Conservation (phyloP, 1,140 invertebrate species). For the Drosophila erecta region DNA sequence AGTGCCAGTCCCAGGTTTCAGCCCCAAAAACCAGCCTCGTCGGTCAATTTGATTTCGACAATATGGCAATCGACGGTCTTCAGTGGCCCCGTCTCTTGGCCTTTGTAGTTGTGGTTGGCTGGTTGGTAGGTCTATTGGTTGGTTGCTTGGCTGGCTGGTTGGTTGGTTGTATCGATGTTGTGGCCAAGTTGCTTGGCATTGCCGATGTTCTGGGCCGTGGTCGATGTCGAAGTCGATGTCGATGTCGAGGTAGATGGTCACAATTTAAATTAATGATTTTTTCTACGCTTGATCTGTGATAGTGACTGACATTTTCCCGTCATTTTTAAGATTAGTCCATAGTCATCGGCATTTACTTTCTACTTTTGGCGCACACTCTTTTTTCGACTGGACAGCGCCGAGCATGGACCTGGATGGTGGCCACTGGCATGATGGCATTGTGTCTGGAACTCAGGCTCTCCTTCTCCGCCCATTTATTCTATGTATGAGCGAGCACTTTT, state of each 20-base stretch:
- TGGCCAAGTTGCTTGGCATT: conserved; percentile 16
- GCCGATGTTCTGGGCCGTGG: conserved; percentile 44
- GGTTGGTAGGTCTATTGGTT: conserved; percentile 22
- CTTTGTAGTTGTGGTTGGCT: conserved; percentile 16
- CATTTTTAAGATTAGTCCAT: conserved; percentile 77
- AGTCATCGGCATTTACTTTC: conserved; percentile 80
- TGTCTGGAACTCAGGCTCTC: conserved; percentile 19
- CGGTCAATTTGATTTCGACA: conserved; percentile 63
- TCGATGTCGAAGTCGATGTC: conserved; percentile 28
- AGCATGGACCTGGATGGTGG: conserved; percentile 5
- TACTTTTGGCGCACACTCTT: conserved; percentile 53
- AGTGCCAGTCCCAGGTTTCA: conserved; percentile 12
- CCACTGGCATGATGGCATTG: conserved; percentile 46
- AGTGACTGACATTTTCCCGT: conserved; percentile 80
- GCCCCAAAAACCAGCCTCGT: conserved; percentile 31
- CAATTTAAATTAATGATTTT: conserved; percentile 84
- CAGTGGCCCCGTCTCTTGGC: conserved; percentile 46
- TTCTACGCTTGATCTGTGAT: conserved; percentile 81
- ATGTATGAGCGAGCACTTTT: conserved; percentile 72
- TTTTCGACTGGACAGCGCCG: conserved; percentile 8
- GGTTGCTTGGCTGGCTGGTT: conserved; percentile 9
- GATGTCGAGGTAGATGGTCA: conserved; percentile 71
- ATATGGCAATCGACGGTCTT: conserved; percentile 57
- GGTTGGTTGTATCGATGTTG: conserved; percentile 1
- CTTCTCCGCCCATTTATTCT: conserved; percentile 46